Evolutionary conservation across 2,888 invertebrate genomes (phyloP), one percentile per base, ranked within the genome.

Genomic region (Tiliacea aurago): DNA sequence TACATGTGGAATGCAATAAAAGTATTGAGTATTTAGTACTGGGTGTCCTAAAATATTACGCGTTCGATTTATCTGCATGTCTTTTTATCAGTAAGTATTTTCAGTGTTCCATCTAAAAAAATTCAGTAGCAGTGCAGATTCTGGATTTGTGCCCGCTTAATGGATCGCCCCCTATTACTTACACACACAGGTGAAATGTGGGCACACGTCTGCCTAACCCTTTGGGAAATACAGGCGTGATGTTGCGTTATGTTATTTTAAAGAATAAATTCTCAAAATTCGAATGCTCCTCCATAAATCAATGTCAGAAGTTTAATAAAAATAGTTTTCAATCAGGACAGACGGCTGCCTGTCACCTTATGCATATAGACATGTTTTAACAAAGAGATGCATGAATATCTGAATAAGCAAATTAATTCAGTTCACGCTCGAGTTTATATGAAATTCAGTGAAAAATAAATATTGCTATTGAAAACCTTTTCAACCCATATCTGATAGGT

Each of bases 331-430:
- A 20, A 51, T 63, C 56, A 49, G 20, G 43, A 3, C 18, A 51
- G 45, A 41, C 23, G 15, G 23, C 18, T 61, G 28, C 28, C 33
- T 43, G 59, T 71, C 68, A 56, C 45, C 59, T 49, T 59, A 51
- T 61, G 23, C 63, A 72, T 70, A 69, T 70, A 72, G 73, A 61
- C 45, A 63, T 43, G 61, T 73, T 78, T 73, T 64, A 81, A 81
- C 76, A 81, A 76, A 84, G 73, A 75, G 73, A 59, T 75, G 74
- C 67, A 77, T 81, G 76, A 77, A 79, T 83, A 83, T 76, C 69
- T 67, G 79, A 81, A 81, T 79, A 81, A 76, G 28, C 69, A 79
- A 79, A 81, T 76, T 61, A 73, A 76, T 85, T 76, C 68, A 75
- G 67, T 80, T 70, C 73, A 73, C 76, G 81, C 71, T 49, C 59